Percentiles rank a stretch among this genome's conserved stretches.
phyloP scores from a whole-genome alignment of 2,113 vertebrate species.

The Sinosuthora webbiana region DNA sequence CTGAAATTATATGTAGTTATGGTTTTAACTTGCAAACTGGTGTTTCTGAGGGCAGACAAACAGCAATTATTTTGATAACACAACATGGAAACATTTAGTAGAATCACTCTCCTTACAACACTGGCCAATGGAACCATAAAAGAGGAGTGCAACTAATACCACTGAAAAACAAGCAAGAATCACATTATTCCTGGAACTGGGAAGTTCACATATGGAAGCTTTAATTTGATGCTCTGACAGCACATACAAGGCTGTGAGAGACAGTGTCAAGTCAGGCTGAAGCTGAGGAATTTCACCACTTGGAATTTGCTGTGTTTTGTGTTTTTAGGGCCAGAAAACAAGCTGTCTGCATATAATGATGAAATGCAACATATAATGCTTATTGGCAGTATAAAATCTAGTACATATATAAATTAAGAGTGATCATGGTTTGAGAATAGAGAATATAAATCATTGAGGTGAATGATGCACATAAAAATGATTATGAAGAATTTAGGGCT shows the following conservation, averaged over 20 bases:
- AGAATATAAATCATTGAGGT: neutral
- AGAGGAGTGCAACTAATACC: neutral
- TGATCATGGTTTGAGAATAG: neutral
- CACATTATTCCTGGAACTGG: neutral
- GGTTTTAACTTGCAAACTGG: neutral
- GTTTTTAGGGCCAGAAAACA: neutral
- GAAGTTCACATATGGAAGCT: neutral
- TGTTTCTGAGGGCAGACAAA: neutral
- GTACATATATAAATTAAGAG: neutral
- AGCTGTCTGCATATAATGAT: neutral
- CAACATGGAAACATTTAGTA: neutral
- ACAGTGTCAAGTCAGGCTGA: neutral
- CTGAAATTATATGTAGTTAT: neutral
- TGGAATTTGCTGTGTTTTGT: neutral
- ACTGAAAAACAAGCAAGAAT: neutral
- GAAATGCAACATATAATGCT: neutral
- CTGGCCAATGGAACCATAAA: neutral
- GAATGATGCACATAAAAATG: neutral
- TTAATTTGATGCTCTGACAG: neutral
- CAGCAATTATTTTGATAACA: neutral
- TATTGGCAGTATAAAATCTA: neutral
- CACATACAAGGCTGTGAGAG: neutral
- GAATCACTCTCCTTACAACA: neutral
- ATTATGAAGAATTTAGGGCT: neutral
- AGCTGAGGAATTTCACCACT: neutral